Base-by-base conservation (phyloP, 2,888 invertebrate genomes). In the Tillus elongatus region DNA sequence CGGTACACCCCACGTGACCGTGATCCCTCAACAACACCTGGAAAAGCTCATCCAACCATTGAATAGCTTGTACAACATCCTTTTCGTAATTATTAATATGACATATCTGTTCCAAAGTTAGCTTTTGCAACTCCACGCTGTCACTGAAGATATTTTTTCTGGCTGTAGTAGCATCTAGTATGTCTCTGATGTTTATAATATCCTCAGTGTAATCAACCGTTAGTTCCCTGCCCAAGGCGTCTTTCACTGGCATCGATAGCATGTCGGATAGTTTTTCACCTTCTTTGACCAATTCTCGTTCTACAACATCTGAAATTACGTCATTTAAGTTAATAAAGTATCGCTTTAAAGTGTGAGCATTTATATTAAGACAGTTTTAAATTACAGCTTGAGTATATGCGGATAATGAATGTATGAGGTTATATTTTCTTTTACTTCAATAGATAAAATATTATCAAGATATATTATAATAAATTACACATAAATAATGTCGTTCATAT, bases 201-300 rank as follows among this genome's bases (percentile, higher is more conserved):
- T 84, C 82, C 54, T 75, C 74, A 45, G 74, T 73, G 52, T 82
- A 83, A 67, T 85, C 71, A 51, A 82, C 73, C 45, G 73, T 71
- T 47, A 80, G 66, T 55, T 79, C 79, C 49, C 81, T 72, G 33
- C 84, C 83, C 42, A 81, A 67, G 1, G 83, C 80, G 61, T 85
- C 82, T 64, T 84, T 84, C 43, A 85, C 75, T 6, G 84, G 82
- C 71, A 83, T 78, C 27, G 82, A 79, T 49, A 86, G 69, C 64
- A 84, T 75, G 57, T 84, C 84, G 40, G 82, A 76, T 35, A 86
- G 67, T 58, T 79, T 82, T 60, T 85, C 82, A 6, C 85, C 85
- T 65, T 82, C 82, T 53, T 75, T 74, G 36, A 79, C 69, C 44
- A 82, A 68, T 56, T 82, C 79, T 42, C 73, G 70, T 60, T 81